phyloP scores from a whole-genome alignment of 1,140 invertebrate species.

The Psix sp. region DNA sequence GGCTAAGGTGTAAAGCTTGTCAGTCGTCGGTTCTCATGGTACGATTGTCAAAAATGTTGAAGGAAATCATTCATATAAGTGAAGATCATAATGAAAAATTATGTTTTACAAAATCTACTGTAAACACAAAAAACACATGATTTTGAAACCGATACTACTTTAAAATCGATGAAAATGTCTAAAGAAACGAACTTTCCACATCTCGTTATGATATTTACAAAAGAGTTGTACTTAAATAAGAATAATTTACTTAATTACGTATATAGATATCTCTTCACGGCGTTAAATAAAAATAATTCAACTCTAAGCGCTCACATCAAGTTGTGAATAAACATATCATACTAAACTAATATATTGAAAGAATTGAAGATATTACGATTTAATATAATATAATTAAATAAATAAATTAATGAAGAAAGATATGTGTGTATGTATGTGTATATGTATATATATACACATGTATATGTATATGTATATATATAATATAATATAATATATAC shows the following conservation, averaged over 20 bases:
- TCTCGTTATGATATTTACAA: constrained; percentile 53
- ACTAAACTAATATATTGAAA: constrained; percentile 74
- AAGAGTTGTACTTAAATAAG: constrained; percentile 64
- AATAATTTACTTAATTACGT: constrained; percentile 59
- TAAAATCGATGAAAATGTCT: constrained; percentile 2
- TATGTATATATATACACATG: constrained; percentile 41
- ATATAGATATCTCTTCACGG: constrained; percentile 63
- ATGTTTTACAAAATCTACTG: neutral
- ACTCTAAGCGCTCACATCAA: constrained; percentile 76
- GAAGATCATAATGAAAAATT: constrained; percentile 31
- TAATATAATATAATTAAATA: constrained; percentile 66
- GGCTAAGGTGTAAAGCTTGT: constrained; percentile 67
- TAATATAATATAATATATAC: constrained; percentile 39
- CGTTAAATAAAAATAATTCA: constrained; percentile 64
- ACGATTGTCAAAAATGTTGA: constrained; percentile 50
- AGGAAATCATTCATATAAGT: constrained; percentile 41
- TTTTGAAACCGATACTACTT: constrained; percentile 13
- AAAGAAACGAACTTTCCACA: constrained; percentile 23
- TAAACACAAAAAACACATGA: neutral
- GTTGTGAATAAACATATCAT: constrained; percentile 78
- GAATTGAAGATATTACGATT: constrained; percentile 71
- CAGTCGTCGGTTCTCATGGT: constrained; percentile 51
- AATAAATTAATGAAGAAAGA: constrained; percentile 46
- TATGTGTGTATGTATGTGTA: constrained; percentile 44
- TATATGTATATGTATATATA: constrained; percentile 39